Evolutionary conservation across 1,140 invertebrate species (phyloP).

Genomic region (Drosophila setifemur): DNA sequence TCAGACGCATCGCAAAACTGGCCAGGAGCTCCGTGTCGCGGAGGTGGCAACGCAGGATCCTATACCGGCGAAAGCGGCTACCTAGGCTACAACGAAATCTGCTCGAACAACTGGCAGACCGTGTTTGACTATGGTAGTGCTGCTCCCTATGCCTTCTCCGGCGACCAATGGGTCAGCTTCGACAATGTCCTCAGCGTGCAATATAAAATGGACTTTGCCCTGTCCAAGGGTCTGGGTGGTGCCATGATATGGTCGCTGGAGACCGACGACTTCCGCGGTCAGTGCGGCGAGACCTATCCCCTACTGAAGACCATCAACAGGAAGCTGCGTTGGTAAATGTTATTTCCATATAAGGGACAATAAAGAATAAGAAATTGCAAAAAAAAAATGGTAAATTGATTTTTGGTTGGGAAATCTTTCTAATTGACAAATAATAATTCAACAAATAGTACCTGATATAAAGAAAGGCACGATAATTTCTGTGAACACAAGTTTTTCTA

Average conservation of each 20-base stretch:
- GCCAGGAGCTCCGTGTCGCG: constrained; percentile 84
- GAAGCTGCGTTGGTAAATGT: background rate
- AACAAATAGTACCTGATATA: too few species aligned
- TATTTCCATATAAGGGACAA: too few species aligned
- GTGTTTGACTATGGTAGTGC: constrained; percentile 43
- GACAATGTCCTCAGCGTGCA: constrained; percentile 81
- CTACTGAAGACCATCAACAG: constrained; percentile 74
- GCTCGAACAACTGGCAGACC: constrained; percentile 56
- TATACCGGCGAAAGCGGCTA: constrained; percentile 88
- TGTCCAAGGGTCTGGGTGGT: constrained; percentile 85
- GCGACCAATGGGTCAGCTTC: constrained; percentile 82
- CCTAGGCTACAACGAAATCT: constrained; percentile 91
- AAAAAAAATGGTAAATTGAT: too few species aligned
- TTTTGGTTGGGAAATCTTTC: too few species aligned
- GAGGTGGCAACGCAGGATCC: constrained; percentile 85
- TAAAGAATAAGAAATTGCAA: too few species aligned
- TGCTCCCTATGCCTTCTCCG: constrained; percentile 72
- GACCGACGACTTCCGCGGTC: constrained; percentile 89
- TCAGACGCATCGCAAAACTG: constrained; percentile 81
- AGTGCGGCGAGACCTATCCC: constrained; percentile 84
- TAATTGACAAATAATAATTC: too few species aligned
- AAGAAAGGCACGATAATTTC: too few species aligned
- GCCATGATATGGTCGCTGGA: constrained; percentile 92
- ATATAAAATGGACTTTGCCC: constrained; percentile 68
- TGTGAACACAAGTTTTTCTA: too few species aligned